Percentiles rank a stretch among this genome's conserved stretches.
Evolutionary conservation across 92 coral and sea anemone species (phyloP).

Genomic region (Zoanthus gigantus): DNA sequence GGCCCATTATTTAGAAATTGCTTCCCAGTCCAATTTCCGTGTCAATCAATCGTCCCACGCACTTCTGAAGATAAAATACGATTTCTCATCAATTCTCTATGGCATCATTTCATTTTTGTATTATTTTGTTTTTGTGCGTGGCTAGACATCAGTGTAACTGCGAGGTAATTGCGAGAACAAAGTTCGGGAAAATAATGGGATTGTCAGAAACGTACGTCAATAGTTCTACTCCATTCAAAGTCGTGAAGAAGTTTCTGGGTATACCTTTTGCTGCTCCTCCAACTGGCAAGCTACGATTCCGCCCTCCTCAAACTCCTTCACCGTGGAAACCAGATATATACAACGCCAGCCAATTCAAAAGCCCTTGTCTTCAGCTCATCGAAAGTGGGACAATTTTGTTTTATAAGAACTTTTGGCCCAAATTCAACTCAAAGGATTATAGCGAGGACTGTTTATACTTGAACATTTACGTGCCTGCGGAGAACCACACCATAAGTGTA

Average conservation of each 20-base stretch:
- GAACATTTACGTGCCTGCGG: constrained; percentile 50
- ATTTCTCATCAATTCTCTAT: not conserved
- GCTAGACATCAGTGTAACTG: not conserved
- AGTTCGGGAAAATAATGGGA: constrained; percentile 74
- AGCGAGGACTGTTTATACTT: constrained; percentile 79
- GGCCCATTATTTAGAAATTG: constrained; percentile 7
- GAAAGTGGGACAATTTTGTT: constrained; percentile 42
- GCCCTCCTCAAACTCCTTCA: constrained; percentile 61
- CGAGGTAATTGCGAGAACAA: constrained; percentile 51
- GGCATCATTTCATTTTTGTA: not conserved
- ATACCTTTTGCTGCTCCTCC: constrained; percentile 88
- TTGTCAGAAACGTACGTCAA: constrained; percentile 56
- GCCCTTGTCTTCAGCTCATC: constrained; percentile 68
- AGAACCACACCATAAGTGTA: not conserved
- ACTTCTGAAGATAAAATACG: constrained; percentile 17
- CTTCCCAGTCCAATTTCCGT: constrained; percentile 24
- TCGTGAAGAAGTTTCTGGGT: constrained; percentile 81
- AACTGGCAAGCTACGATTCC: constrained; percentile 71
- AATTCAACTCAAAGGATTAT: constrained; percentile 55
- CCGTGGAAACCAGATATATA: constrained; percentile 70
- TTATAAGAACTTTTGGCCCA: constrained; percentile 62
- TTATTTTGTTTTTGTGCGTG: not conserved
- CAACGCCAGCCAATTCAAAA: constrained; percentile 76
- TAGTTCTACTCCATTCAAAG: constrained; percentile 55
- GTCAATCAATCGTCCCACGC: constrained; percentile 30